phyloP scores from a whole-genome alignment of 2,113 vertebrate species.

The Tautogolabrus adspersus region DNA sequence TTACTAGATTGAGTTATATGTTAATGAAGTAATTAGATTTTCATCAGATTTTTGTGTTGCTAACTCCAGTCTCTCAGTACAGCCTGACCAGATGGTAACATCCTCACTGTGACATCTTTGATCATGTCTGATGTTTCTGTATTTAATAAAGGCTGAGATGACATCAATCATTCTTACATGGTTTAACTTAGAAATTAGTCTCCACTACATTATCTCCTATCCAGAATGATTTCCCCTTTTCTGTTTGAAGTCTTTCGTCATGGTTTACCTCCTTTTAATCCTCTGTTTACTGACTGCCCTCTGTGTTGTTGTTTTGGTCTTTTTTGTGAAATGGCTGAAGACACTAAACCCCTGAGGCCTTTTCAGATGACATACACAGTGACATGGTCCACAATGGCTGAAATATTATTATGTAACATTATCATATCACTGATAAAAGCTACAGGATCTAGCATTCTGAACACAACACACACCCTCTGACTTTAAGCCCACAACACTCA shows the following conservation, averaged over 20 bases:
- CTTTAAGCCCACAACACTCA: neutral
- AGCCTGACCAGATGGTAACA: conserved; percentile 31
- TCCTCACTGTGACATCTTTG: conserved; percentile 13
- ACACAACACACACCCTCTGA: neutral
- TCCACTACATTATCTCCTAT: neutral
- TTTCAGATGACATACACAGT: conserved; percentile 28
- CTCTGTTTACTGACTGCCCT: neutral
- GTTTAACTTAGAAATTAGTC: neutral
- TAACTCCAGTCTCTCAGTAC: conserved; percentile 28
- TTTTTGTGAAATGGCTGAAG: conserved; percentile 28
- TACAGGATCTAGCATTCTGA: conserved; percentile 16
- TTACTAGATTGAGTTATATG: neutral
- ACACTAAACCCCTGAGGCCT: conserved; percentile 15
- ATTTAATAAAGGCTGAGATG: conserved; percentile 9
- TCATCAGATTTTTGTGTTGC: conserved; percentile 31
- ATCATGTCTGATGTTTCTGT: conserved; percentile 18
- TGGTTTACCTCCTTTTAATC: neutral
- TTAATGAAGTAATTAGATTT: conserved; percentile 8
- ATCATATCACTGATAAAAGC: conserved; percentile 37
- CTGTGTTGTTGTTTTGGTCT: too few relatives aligned
- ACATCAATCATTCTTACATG: neutral
- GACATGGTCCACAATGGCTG: conserved; percentile 27
- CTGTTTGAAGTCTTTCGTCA: too few relatives aligned
- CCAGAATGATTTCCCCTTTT: neutral
- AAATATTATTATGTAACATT: conserved; percentile 62